Evolutionary conservation across 1,140 invertebrate species (phyloP).

Genomic region (Trichogramma pretiosum): DNA sequence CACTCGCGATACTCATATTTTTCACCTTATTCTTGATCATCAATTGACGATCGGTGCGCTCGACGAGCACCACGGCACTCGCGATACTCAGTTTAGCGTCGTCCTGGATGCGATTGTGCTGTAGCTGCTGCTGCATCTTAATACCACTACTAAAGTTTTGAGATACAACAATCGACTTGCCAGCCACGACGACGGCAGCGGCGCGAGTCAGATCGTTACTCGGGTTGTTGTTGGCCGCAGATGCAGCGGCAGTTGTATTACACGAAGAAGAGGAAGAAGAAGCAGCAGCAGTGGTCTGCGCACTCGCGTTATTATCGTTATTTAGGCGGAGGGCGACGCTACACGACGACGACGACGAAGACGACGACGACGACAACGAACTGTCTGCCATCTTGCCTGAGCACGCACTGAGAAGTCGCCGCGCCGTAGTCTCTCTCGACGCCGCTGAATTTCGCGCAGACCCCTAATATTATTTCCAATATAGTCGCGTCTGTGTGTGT

Average conservation of each 20-base stretch:
- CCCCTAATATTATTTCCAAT: neutral
- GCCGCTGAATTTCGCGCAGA: neutral
- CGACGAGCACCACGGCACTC: slow-evolving; percentile 16
- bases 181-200: neutral
- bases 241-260: neutral
- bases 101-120: neutral
- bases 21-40: slow-evolving; percentile 7
- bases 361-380: slow-evolving; percentile 20
- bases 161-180: neutral
- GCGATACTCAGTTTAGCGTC: slow-evolving; percentile 3
- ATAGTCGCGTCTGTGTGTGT: neutral
- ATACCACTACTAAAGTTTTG: too few relatives aligned
- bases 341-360: neutral
- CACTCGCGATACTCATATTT: slow-evolving; percentile 4
- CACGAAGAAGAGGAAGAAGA: neutral
- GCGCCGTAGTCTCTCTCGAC: neutral
- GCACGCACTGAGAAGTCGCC: slow-evolving; percentile 23
- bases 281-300: too few relatives aligned
- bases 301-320: neutral
- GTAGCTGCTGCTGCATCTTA: neutral
- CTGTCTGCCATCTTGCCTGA: slow-evolving; percentile 41
- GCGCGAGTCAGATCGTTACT: too few relatives aligned
- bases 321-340: slow-evolving; percentile 16
- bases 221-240: neutral
- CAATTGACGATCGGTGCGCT: slow-evolving; percentile 5